phyloP scores from a whole-genome alignment of 2,797 vertebrate genomes.

The Rhynchotus rufescens region DNA sequence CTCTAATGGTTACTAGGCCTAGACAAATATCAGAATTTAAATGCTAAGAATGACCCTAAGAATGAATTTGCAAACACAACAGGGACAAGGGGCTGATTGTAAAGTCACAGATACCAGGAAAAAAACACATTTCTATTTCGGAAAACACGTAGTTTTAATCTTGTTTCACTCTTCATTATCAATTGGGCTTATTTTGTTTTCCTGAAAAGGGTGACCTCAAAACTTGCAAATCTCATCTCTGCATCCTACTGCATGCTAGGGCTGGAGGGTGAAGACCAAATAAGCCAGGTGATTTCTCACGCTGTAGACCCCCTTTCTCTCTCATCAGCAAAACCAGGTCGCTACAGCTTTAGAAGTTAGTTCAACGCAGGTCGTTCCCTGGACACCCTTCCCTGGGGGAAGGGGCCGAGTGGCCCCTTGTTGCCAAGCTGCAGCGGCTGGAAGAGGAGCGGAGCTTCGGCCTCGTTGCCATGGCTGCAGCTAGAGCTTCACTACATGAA shows the following conservation, averaged over 20 bases:
- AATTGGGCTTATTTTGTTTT: neutral
- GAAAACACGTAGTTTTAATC: neutral
- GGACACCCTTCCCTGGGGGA: constrained; percentile 59
- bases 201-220: neutral
- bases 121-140: neutral
- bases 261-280: neutral
- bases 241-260: neutral
- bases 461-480: constrained; percentile 81
- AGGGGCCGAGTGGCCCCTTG: constrained; percentile 59
- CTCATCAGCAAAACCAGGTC: constrained; percentile 4
- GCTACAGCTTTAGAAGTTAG: constrained; percentile 12
- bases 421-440: constrained; percentile 77
- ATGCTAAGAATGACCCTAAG: neutral
- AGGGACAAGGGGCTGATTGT: neutral
- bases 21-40: neutral
- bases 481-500: constrained; percentile 60
- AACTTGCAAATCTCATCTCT: neutral
- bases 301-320: neutral
- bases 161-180: neutral
- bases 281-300: neutral
- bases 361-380: constrained; percentile 68
- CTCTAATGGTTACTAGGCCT: neutral
- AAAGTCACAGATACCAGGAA: neutral
- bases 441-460: constrained; percentile 50
- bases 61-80: neutral